Conservation (phyloP, 2,113 vertebrate genomes). For the Varanus salvator region DNA sequence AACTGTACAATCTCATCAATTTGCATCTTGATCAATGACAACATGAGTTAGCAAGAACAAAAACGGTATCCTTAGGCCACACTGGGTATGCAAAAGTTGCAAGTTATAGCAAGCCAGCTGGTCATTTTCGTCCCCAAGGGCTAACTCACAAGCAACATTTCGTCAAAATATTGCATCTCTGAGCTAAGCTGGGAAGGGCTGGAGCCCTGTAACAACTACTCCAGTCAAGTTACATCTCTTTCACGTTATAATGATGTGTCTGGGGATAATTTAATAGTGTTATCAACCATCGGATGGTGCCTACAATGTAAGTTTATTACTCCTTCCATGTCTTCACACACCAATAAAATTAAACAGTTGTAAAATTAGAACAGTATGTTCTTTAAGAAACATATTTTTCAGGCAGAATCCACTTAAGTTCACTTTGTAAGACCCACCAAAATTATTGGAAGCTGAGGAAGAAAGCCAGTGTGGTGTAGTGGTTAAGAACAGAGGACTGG, state of each 20-base stretch:
- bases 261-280: neutral
- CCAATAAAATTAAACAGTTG: neutral
- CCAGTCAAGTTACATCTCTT: neutral
- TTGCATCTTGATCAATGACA: constrained; percentile 65
- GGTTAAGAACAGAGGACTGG: too few species aligned
- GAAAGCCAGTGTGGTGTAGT: too few species aligned
- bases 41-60: constrained; percentile 46
- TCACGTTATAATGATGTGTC: constrained; percentile 24
- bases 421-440: neutral
- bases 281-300: neutral
- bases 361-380: neutral
- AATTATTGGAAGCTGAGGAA: neutral
- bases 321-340: neutral
- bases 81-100: constrained; percentile 42
- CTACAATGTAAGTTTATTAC: neutral
- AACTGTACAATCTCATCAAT: constrained; percentile 60
- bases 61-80: constrained; percentile 54
- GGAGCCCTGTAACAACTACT: constrained; percentile 48
- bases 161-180: constrained; percentile 34
- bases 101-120: constrained; percentile 56
- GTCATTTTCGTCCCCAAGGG: neutral
- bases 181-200: constrained; percentile 35
- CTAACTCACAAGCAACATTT: constrained; percentile 42
- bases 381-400: neutral
- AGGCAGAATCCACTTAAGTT: neutral